These are phyloP conservation scores for Euschistus heros DNA, from an alignment of 1,140 invertebrate genomes.

Conservation along the genomic window DNA sequence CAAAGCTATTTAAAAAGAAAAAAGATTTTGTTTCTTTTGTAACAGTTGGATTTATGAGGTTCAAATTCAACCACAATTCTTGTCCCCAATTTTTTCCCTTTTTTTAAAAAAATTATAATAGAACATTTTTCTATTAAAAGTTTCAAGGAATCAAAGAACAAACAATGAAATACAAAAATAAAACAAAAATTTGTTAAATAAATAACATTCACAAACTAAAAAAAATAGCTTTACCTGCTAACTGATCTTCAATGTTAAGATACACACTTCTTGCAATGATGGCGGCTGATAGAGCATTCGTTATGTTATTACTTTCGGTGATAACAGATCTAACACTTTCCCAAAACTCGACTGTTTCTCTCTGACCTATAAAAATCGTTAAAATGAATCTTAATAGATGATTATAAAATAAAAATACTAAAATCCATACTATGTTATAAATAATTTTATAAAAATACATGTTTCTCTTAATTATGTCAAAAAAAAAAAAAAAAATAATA, in stretches of 20 bases:
- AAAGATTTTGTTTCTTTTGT: no score
- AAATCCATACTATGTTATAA: no score
- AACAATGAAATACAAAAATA: background rate
- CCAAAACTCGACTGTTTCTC: constrained; percentile 49
- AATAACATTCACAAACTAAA: background rate
- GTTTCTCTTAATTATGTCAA: no score
- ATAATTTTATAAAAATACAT: no score
- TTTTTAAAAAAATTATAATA: no score
- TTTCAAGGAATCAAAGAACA: no score
- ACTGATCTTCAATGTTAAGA: constrained; percentile 38
- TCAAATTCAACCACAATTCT: no score
- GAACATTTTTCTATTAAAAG: no score
- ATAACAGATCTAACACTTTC: constrained; percentile 54
- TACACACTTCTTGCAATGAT: constrained; percentile 65
- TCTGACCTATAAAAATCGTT: constrained; percentile 17
- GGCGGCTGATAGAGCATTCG: constrained; percentile 59
- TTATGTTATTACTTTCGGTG: constrained; percentile 54
- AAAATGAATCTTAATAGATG: background rate
- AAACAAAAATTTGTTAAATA: background rate
- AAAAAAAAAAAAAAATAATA: no score
- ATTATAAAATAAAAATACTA: background rate
- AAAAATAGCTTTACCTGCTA: constrained; percentile 23
- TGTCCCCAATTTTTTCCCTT: no score
- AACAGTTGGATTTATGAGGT: no score
- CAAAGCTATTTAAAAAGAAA: no score